Conservation (phyloP, 2,797 vertebrate genomes). For the Ambastaia sidthimunki region DNA sequence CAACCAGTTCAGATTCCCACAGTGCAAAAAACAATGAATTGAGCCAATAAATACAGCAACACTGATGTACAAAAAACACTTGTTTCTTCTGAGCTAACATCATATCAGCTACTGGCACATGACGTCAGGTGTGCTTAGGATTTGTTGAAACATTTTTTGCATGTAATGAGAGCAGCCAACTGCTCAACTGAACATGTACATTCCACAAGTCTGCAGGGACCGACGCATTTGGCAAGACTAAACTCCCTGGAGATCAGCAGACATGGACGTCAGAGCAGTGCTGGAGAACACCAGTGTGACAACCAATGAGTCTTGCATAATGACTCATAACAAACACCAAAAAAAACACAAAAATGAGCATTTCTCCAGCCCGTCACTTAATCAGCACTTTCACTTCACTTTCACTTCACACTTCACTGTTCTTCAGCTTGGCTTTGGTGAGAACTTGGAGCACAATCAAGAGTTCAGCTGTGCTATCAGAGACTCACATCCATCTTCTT, state of each 20-base stretch:
- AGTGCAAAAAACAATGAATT: neutral
- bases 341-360: neutral
- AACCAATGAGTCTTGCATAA: neutral
- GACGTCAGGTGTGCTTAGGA: conserved; percentile 23
- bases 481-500: neutral
- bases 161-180: neutral
- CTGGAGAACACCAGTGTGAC: conserved; percentile 1
- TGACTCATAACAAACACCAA: neutral
- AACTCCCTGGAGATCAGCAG: conserved; percentile 6
- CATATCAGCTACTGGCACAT: neutral
- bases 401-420: no score
- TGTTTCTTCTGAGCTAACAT: conserved; percentile 3
- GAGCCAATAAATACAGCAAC: conserved; percentile 10
- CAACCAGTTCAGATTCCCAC: neutral
- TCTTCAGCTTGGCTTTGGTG: conserved; percentile 19
- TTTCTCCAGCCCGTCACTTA: conserved; percentile 1
- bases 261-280: conserved; percentile 19
- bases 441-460: neutral
- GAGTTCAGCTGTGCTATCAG: conserved; percentile 31
- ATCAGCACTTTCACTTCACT: neutral
- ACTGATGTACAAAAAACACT: conserved; percentile 7
- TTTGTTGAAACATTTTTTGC: neutral
- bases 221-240: neutral
- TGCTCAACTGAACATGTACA: neutral
- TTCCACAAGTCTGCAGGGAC: neutral